These are phyloP conservation scores for Muscicapa adusta DNA, from an alignment of 2,113 vertebrate species.

Conservation along the genomic window DNA sequence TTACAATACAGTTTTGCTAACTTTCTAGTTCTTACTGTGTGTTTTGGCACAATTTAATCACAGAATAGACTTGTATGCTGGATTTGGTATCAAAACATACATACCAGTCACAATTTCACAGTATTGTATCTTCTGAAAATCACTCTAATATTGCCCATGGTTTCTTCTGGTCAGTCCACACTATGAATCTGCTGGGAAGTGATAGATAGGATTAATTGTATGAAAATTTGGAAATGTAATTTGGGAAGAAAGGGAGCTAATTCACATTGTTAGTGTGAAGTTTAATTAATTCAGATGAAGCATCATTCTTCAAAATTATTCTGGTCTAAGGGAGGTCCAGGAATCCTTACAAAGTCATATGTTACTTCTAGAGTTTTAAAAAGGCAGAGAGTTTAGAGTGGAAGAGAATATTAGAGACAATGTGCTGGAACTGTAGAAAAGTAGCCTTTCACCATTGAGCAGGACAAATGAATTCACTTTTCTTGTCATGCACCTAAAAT, in stretches of 20 bases:
- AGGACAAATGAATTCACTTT: neutral
- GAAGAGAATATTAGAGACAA: neutral
- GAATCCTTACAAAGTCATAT: neutral
- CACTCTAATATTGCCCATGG: neutral
- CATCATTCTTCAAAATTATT: neutral
- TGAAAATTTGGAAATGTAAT: neutral
- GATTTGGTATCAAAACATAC: neutral
- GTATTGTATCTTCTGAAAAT: neutral
- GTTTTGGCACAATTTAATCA: neutral
- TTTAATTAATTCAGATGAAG: neutral
- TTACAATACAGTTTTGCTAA: neutral
- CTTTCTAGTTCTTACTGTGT: neutral
- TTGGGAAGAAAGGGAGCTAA: neutral
- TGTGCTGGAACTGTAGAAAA: neutral
- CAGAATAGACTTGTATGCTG: neutral
- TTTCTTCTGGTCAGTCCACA: neutral
- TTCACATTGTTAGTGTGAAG: neutral
- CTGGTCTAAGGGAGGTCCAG: neutral
- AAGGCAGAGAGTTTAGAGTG: neutral
- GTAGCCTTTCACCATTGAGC: neutral
- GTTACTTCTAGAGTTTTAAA: neutral
- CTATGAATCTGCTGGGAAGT: neutral
- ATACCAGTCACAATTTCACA: neutral
- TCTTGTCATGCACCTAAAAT: neutral
- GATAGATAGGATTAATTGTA: neutral